phyloP scores from a whole-genome alignment of 2,797 vertebrate species.

The Sparidentex hasta region DNA sequence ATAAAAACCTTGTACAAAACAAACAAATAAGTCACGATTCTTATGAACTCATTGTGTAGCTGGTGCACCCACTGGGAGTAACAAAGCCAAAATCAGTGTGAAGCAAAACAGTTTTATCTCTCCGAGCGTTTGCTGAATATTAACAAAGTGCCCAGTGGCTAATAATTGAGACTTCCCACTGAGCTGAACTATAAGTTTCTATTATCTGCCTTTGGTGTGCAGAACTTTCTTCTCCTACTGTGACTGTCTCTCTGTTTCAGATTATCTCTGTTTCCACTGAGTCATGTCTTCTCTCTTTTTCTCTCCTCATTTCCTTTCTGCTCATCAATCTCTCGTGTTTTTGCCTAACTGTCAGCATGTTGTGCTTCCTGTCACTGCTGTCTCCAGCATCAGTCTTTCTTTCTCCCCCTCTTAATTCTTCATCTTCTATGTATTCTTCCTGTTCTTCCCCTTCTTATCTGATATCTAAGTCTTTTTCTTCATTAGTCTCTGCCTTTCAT shows the following conservation, averaged over 20 bases:
- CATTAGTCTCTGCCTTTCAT: neutral
- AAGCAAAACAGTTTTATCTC: slow-evolving; percentile 56
- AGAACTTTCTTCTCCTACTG: slow-evolving; percentile 39
- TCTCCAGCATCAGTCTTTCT: slow-evolving; percentile 29
- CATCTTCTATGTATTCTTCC: neutral
- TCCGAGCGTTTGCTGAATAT: slow-evolving; percentile 45
- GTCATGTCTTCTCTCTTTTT: slow-evolving; percentile 47
- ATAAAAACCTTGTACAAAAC: slow-evolving; percentile 14
- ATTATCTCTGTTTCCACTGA: slow-evolving; percentile 61
- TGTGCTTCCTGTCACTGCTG: slow-evolving; percentile 48
- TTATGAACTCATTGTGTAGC: slow-evolving; percentile 9
- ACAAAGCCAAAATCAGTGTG: slow-evolving; percentile 47
- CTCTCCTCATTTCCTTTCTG: slow-evolving; percentile 44
- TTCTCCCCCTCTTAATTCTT: neutral
- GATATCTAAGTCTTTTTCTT: slow-evolving; percentile 2
- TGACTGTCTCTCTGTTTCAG: slow-evolving; percentile 38
- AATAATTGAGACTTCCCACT: slow-evolving; percentile 45
- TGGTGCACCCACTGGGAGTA: slow-evolving; percentile 37
- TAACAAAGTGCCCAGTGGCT: slow-evolving; percentile 39
- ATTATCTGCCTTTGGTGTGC: slow-evolving; percentile 22
- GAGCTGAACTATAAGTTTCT: slow-evolving; percentile 42
- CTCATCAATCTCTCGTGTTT: slow-evolving; percentile 61
- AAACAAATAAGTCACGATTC: neutral
- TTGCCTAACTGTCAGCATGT: slow-evolving; percentile 56
- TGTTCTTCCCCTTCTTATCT: neutral